Conservation (phyloP, 2,113 vertebrate genomes). For the Alaudala cheleensis region DNA sequence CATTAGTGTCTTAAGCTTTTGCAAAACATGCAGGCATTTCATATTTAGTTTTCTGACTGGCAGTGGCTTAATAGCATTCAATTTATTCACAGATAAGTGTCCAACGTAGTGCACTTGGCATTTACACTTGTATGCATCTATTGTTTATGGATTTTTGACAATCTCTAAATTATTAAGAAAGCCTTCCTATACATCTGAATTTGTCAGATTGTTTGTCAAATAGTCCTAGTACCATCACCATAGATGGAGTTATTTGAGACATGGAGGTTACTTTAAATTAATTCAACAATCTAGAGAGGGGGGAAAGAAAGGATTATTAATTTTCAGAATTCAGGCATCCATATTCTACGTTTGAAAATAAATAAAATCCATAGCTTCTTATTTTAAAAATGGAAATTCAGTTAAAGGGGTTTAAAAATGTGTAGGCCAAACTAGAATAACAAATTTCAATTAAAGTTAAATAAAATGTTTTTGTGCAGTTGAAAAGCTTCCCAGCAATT, state of each 20-base stretch:
- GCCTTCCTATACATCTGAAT: not conserved
- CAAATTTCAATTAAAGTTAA: not conserved
- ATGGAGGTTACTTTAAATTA: not conserved
- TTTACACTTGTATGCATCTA: not conserved
- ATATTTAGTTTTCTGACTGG: slow-evolving; percentile 22
- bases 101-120: not conserved
- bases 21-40: not conserved
- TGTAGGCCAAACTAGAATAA: not conserved
- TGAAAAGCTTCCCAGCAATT: not conserved
- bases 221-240: not conserved
- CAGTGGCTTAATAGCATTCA: not conserved
- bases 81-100: not conserved
- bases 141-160: not conserved
- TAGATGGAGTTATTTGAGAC: not conserved
- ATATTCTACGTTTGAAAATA: not conserved
- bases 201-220: not conserved
- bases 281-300: not conserved
- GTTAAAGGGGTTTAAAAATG: not conserved
- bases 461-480: not conserved
- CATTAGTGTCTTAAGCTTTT: not conserved
- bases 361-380: not conserved
- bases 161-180: not conserved
- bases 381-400: not conserved
- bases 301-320: not conserved
- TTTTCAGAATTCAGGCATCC: not conserved